Evolutionary conservation across 2,113 vertebrate species (phyloP), one percentile per base, ranked within the genome.

Genomic region (Syngnathoides biaculeatus): DNA sequence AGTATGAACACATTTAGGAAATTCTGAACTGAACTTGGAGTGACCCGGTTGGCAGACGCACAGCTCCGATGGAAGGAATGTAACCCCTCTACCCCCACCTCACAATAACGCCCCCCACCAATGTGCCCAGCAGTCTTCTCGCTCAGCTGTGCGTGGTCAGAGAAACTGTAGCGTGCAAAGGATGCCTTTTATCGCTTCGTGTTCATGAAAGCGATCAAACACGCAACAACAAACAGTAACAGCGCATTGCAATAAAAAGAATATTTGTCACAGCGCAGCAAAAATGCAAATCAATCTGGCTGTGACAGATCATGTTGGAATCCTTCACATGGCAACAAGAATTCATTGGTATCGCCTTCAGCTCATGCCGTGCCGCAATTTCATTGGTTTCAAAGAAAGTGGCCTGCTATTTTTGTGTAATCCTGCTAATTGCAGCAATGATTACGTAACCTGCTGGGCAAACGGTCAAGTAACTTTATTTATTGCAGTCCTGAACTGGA

Each of bases 11-110:
- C 82, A 86, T 72, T 79, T 86, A 86, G 84, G 75, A 86, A 86
- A 87, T 88, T 87, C 85, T 87, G 83, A 91, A 87, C 75, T 93
- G 91, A 95, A 93, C 92, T 93, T 86, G 87, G 89, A 84, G 85
- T 93, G 92, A 94, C 89, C 90, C 80, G 87, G 74, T 84, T 87
- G 68, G 66, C 86, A 89, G 82, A 82, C 86, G 82, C 85, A 87
- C 88, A 85, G 85, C 30, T 24, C 0, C 3, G 68, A 87, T 87
- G 91, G 89, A 91, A 92, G 90, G 90, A 91, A 91, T 90, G 91
- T 89, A 63, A 27, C 74, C 69, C 70, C 68, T 20, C 26, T 60
- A 12, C 27, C 4, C 48, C 74, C 69, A 35, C 56, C 58, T 68
- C 39, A 17, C 50, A 2, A 55, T 35, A 13, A 4, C 50, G 8